Evolutionary conservation across 2,113 vertebrate species (phyloP).

Genomic region (Alligator sinensis): DNA sequence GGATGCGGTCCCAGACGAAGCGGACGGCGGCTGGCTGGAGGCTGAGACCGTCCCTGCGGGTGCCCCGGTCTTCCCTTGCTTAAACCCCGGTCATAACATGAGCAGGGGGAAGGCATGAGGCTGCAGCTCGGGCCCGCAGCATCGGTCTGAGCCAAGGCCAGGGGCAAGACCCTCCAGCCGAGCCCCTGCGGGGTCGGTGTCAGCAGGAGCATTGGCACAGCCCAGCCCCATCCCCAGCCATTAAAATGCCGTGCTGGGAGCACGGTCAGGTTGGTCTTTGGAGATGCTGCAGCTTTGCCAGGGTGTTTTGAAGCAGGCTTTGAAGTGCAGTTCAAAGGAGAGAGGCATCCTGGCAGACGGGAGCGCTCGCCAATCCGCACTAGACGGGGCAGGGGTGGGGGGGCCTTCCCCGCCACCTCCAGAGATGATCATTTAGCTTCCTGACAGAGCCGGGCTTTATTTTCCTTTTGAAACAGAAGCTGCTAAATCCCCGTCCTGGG

Average conservation of each 20-base stretch:
- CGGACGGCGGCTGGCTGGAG: neutral
- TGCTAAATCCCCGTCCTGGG: constrained; percentile 57
- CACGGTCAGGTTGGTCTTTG: constrained; percentile 71
- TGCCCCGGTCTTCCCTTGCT: neutral
- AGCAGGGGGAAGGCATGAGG: neutral
- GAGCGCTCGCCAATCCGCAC: constrained; percentile 56
- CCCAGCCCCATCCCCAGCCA: no score
- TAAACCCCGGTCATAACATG: no score
- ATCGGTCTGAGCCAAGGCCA: no score
- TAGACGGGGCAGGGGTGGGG: neutral
- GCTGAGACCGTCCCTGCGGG: accelerated
- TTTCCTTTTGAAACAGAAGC: constrained; percentile 46
- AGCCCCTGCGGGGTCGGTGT: no score
- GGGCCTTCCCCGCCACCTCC: constrained; percentile 33
- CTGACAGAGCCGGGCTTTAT: constrained; percentile 56
- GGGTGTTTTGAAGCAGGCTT: constrained; percentile 70
- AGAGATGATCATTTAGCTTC: constrained; percentile 71
- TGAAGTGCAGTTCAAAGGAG: constrained; percentile 74
- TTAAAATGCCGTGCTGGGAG: constrained; percentile 21
- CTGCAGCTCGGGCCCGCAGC: neutral
- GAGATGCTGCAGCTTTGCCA: constrained; percentile 67
- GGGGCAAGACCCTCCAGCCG: no score
- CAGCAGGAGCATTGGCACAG: no score
- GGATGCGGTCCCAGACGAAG: neutral
- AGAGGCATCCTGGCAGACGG: constrained; percentile 73